Evolutionary conservation across 2,888 invertebrate genomes (phyloP), one percentile per base, ranked within the genome.

Genomic region (Harmothoe impar): DNA sequence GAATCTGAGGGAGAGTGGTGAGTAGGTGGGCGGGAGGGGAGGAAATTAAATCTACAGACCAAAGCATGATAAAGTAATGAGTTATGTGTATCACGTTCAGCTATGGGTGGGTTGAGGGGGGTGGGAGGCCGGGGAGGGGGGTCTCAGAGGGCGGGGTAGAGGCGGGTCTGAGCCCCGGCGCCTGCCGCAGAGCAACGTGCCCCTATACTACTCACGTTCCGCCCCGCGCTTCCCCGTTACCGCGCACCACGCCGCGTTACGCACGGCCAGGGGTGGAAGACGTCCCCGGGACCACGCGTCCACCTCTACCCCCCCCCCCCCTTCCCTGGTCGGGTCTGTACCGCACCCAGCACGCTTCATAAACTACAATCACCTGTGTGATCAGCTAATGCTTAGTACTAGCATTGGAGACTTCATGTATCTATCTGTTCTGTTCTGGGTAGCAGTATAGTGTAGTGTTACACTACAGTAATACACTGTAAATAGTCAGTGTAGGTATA

Each of bases 161-260:
- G 1, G 12, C 62, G 62, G 62, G 12, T 20, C 20, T 20, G n/a
- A n/a, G 7, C 7, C 62, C 62, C 12, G 33, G 10, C 43, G 35
- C 81, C 81, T 43, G 81, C 20, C 81, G 15, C 81, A 33, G 33
- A 81, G 33, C 81, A 12, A 33, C 81, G 43, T 25, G 81, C 81
- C 81, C 25, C 33, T 81, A 81, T 81, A 81, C 81, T 81, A 81
- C 81, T 43, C 43, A 81, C 81, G 43, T 25, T 12, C 81, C 35
- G 43, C 81, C 35, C 81, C 25, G 72, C 72, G 29, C 72, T 7
- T 5, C 62, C 43, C 62, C 23, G 62, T n/a, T n/a, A n/a, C 62
- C 12, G 72, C 72, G 25, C 25, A 31, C 25, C 35, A 43, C 17
- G 81, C 25, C 12, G n/a, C 17, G 81, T 81, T 81, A 15, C 81